A percentile compares a stretch with the other conserved stretches of the same genome.
Conservation (phyloP, 2,888 invertebrate genomes). For the Machimus rusticus region DNA sequence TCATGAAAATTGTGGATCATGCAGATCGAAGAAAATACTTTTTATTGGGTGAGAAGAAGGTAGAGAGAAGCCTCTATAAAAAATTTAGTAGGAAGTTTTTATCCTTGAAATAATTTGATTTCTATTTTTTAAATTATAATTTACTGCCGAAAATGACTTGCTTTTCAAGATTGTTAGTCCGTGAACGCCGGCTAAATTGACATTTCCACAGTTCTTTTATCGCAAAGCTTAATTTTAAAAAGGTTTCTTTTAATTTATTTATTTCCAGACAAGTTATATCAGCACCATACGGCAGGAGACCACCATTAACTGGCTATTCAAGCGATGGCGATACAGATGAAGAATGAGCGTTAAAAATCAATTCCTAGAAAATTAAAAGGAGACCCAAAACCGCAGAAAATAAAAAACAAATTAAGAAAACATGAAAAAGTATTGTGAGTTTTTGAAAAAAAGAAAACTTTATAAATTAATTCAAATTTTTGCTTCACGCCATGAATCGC, state of each 20-base stretch:
- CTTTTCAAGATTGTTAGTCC: too few relatives aligned
- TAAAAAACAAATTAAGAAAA: background rate
- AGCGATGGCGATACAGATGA: slow-evolving; percentile 92
- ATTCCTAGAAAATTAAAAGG: background rate
- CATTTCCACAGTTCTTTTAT: background rate
- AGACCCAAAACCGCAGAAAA: background rate
- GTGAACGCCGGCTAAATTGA: too few relatives aligned
- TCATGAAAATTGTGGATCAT: too few relatives aligned
- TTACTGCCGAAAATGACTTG: too few relatives aligned
- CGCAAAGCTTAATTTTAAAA: background rate
- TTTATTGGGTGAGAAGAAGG: background rate
- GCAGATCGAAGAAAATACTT: background rate
- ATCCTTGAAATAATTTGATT: too few relatives aligned
- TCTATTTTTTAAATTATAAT: too few relatives aligned
- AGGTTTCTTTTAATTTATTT: background rate
- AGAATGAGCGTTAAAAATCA: slow-evolving; percentile 68
- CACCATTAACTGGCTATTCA: slow-evolving; percentile 66
- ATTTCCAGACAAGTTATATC: slow-evolving; percentile 72
- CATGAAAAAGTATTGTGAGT: background rate
- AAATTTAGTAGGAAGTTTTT: background rate
- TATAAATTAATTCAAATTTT: background rate
- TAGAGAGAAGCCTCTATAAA: background rate
- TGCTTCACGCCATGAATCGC: slow-evolving; percentile 3
- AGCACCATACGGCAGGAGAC: slow-evolving; percentile 72
- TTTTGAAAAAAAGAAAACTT: background rate